These are phyloP conservation scores for Tanypteryx hageni DNA, from an alignment of 2,888 invertebrate genomes.

Conservation along the genomic window DNA sequence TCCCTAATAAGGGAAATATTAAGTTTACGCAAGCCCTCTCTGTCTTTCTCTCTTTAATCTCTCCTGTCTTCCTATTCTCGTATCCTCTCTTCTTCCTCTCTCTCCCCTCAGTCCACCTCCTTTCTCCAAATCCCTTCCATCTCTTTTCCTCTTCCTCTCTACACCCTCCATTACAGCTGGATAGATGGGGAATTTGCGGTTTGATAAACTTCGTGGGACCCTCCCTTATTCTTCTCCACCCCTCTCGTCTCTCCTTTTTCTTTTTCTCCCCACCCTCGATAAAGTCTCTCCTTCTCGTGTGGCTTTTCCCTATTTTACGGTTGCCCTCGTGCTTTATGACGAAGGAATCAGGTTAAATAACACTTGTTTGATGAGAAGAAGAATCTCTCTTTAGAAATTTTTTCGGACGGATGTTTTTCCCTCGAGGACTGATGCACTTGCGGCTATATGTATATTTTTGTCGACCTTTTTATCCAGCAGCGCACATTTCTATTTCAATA, in stretches of 20 bases:
- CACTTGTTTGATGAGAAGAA: conserved; percentile 2
- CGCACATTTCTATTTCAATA: too few species aligned
- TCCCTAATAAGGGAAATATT: too few species aligned
- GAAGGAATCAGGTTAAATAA: not conserved
- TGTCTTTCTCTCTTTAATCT: too few species aligned
- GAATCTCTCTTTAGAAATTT: not conserved
- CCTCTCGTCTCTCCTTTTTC: not conserved
- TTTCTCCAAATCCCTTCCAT: not conserved
- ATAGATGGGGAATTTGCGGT: not conserved
- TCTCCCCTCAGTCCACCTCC: not conserved
- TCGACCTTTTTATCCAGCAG: too few species aligned
- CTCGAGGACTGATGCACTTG: too few species aligned
- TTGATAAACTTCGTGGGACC: not conserved
- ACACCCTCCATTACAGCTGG: not conserved
- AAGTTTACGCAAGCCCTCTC: too few species aligned
- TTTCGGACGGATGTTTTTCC: not conserved
- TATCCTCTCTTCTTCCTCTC: too few species aligned
- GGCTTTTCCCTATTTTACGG: not conserved
- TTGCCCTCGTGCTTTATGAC: not conserved
- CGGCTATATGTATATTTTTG: too few species aligned
- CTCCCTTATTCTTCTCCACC: not conserved
- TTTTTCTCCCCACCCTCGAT: not conserved
- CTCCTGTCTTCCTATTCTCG: too few species aligned
- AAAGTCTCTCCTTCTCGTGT: not conserved
- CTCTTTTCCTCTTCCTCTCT: not conserved